These are phyloP conservation scores for Elymnias hypermnestra DNA, from an alignment of 1,140 invertebrate species.

Conservation along the genomic window DNA sequence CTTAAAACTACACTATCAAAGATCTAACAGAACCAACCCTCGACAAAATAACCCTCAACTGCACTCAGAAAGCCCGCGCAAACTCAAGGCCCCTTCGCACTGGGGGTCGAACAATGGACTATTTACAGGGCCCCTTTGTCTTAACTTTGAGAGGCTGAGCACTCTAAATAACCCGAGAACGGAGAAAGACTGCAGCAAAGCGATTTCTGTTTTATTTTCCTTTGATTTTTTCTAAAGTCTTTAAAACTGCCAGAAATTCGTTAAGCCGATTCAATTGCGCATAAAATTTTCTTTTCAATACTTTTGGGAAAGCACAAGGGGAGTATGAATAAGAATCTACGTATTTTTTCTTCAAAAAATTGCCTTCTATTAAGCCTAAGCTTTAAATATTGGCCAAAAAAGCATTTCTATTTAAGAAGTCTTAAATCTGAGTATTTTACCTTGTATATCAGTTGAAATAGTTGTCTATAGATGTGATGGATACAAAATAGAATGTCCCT, in stretches of 20 bases:
- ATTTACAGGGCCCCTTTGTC: constrained; percentile 51
- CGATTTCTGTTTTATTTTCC: constrained; percentile 16
- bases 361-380: too few relatives aligned
- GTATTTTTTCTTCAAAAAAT: too few relatives aligned
- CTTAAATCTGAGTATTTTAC: too few relatives aligned
- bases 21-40: constrained; percentile 22
- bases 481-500: too few relatives aligned
- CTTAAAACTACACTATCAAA: constrained; percentile 20
- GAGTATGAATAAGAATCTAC: too few relatives aligned
- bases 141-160: constrained; percentile 39
- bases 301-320: neutral
- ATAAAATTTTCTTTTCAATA: constrained; percentile 5
- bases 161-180: constrained; percentile 33
- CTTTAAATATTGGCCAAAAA: too few relatives aligned
- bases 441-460: too few relatives aligned
- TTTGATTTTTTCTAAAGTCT: constrained; percentile 8
- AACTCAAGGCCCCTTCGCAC: constrained; percentile 35
- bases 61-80: constrained; percentile 39
- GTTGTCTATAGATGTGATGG: too few relatives aligned
- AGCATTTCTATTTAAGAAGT: too few relatives aligned
- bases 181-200: constrained; percentile 22
- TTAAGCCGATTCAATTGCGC: constrained; percentile 3
- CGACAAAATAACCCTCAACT: constrained; percentile 20
- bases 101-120: constrained; percentile 48
- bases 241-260: constrained; percentile 5